phyloP scores from a whole-genome alignment of 2,113 vertebrate species.

The Oostethus manadensis region DNA sequence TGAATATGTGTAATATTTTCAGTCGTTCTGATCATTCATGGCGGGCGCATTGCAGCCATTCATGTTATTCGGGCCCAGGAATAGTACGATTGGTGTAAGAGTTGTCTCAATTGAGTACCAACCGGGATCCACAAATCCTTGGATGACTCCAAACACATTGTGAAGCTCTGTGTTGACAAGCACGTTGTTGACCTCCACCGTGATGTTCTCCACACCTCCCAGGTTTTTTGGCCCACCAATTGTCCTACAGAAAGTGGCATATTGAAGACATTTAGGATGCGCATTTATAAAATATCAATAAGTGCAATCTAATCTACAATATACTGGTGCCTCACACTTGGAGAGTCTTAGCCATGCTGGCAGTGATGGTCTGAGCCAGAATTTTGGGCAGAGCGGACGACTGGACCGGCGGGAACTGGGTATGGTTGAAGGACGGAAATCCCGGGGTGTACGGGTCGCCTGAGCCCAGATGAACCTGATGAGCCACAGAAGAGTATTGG shows the following conservation, averaged over 20 bases:
- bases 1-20: too few species aligned
- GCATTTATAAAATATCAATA: not conserved
- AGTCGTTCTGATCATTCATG: too few species aligned
- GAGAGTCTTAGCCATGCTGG: constrained; percentile 55
- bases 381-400: constrained; percentile 88
- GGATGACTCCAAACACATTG: constrained; percentile 88
- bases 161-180: constrained; percentile 75
- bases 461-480: constrained; percentile 88
- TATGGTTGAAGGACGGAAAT: constrained; percentile 96
- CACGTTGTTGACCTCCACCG: constrained; percentile 76
- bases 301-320: not conserved
- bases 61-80: too few species aligned
- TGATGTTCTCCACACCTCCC: constrained; percentile 57
- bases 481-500: not conserved
- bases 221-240: constrained; percentile 72
- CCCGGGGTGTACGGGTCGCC: constrained; percentile 94
- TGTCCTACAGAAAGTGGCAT: constrained; percentile 50
- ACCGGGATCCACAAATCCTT: constrained; percentile 87
- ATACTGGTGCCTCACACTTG: constrained; percentile 65
- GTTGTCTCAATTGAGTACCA: not conserved
- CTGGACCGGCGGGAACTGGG: constrained; percentile 80
- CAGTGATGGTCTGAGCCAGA: constrained; percentile 84
- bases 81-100: not conserved
- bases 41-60: too few species aligned
- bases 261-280: not conserved